Percentiles rank a stretch among this genome's conserved stretches.
Evolutionary conservation across 2,113 vertebrate species (phyloP).

Genomic region (Dromas ardeola): DNA sequence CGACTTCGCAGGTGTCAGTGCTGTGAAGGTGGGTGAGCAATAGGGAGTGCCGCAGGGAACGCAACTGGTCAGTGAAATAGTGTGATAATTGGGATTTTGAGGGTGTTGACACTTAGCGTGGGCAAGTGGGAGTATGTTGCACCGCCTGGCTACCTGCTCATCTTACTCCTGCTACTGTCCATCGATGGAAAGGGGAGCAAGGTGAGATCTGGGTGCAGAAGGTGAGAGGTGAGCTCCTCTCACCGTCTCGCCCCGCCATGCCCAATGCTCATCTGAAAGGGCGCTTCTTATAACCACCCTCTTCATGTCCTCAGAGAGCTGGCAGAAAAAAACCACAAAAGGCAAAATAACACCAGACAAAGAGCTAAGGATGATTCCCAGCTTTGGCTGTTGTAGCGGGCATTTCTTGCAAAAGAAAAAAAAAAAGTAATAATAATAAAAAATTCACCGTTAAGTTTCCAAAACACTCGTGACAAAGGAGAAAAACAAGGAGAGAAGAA

Average conservation of each 20-base stretch:
- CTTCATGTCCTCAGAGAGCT: background rate
- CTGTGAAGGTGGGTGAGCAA: background rate
- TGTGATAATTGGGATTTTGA: background rate
- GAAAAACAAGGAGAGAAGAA: background rate
- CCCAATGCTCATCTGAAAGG: background rate
- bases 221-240: background rate
- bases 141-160: background rate
- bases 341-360: background rate
- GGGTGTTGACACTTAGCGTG: background rate
- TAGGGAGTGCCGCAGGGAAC: background rate
- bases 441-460: background rate
- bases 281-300: background rate
- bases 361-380: background rate
- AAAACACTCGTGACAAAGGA: background rate
- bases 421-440: background rate
- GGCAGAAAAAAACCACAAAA: background rate
- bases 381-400: background rate
- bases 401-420: background rate
- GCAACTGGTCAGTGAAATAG: background rate
- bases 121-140: background rate
- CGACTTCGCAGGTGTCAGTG: rapidly evolving
- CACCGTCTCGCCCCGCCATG: rapidly evolving
- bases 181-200: background rate
- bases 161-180: background rate
- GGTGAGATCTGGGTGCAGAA: background rate